Percentiles rank a stretch among this genome's conserved stretches.
Conservation (phyloP, 1,140 invertebrate genomes). For the Drosophila azteca region DNA sequence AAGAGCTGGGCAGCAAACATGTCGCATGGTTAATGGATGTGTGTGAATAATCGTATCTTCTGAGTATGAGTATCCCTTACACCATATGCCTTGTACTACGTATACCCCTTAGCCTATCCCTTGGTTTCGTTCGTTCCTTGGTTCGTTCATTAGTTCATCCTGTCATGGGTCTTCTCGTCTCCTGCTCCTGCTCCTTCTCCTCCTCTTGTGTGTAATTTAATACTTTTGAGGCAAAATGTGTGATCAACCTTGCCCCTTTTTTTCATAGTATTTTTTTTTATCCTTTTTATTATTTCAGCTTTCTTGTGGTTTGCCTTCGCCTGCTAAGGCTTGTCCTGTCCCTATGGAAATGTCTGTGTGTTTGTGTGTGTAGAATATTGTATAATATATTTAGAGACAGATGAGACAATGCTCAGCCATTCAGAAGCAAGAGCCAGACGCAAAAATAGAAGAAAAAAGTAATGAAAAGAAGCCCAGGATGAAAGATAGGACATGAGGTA, state of each 20-base stretch:
- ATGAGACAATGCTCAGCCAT: constrained; percentile 36
- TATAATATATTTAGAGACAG: constrained; percentile 18
- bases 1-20: constrained; percentile 3
- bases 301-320: constrained; percentile 50
- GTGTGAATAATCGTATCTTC: background rate
- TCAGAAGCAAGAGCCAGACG: constrained; percentile 32
- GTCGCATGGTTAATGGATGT: constrained; percentile 51
- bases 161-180: constrained; percentile 16
- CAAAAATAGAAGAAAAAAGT: constrained; percentile 10
- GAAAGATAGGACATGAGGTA: background rate
- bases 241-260: constrained; percentile 59
- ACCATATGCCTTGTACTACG: background rate
- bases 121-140: constrained; percentile 18
- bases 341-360: constrained; percentile 10
- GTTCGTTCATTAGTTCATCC: constrained; percentile 64
- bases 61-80: no score
- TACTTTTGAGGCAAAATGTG: constrained; percentile 43
- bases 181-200: background rate
- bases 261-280: background rate
- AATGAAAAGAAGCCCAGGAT: no score
- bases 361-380: constrained; percentile 14
- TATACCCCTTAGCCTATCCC: constrained; percentile 36
- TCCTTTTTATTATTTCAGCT: constrained; percentile 3
- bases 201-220: constrained; percentile 50
- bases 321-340: constrained; percentile 65